phyloP scores from a whole-genome alignment of 2,888 invertebrate species.

The Oxyscelio sp. region DNA sequence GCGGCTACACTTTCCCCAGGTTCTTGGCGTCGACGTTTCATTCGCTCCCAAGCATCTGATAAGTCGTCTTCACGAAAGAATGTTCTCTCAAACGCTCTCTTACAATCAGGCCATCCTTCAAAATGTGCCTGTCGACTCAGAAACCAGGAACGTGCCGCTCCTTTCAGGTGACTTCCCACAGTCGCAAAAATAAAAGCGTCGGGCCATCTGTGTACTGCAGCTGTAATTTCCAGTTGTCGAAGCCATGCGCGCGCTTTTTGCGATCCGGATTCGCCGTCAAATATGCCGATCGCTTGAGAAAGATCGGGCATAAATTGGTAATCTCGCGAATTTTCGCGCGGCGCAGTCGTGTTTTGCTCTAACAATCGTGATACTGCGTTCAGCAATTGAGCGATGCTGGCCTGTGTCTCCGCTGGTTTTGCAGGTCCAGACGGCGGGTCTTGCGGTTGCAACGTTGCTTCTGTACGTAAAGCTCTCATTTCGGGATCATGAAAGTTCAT shows the following conservation, averaged over 20 bases:
- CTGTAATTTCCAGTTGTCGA: no score
- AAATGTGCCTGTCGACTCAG: background rate
- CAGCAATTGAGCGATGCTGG: background rate
- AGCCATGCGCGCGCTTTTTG: background rate
- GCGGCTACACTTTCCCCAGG: background rate
- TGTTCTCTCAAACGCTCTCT: background rate
- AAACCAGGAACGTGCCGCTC: background rate
- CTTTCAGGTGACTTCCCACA: background rate
- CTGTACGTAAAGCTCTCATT: no score
- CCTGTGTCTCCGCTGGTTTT: background rate
- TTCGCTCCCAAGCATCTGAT: background rate
- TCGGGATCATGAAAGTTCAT: no score
- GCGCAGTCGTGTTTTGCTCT: conserved; percentile 4
- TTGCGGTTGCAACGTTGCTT: background rate
- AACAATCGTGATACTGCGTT: background rate
- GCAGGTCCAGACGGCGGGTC: background rate
- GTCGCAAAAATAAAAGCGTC: background rate
- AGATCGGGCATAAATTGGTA: conserved; percentile 4
- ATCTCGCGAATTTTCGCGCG: background rate
- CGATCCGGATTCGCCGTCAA: background rate
- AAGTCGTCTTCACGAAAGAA: background rate
- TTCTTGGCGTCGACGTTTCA: background rate
- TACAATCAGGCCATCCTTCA: background rate
- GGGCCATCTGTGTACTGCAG: background rate
- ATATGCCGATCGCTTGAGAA: background rate